Base-by-base conservation (phyloP, 2,888 invertebrate genomes). In the Meiosimyza decipiens region DNA sequence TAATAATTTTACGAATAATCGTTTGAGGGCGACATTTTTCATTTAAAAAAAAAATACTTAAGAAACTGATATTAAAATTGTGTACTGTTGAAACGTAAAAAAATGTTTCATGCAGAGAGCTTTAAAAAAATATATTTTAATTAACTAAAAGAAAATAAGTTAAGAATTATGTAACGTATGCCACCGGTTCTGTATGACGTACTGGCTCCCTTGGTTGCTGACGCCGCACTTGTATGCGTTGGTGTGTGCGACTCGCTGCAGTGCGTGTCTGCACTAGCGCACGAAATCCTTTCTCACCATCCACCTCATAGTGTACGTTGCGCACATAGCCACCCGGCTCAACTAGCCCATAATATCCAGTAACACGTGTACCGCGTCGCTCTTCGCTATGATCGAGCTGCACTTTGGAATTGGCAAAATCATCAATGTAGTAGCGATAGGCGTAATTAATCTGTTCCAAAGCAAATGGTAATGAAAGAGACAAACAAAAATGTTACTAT, bases 251-350 rank as follows among this genome's bases (percentile, higher is more conserved):
- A 74, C 84, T 84, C 73, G 82, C 80, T 71, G 82, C 82, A 64
- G 83, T 83, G 49, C 82, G 79, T 22, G 82, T 86, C 77, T 79
- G 80, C 18, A 86, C 82, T 12, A 82, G 81, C 70, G 82, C 83
- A 66, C 79, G 79, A 72, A 83, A 84, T 11, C 83, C 83, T 67
- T 77, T 82, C 57, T 82, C 76, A 0, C 82, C 82, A 66, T 81
- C 78, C 12, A 84, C 84, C 76, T 84, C 82, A 74, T 84, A 85
- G 75, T 83, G 82, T 1, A 86, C 83, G 76, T 82, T 82, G 51
- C 84, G 80, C 47, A 85, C 80, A 73, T 80, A 80, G n/a, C 86
- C 86, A 59, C 79, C 82, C 11, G 83, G 83, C 74, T 86, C 84
- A 22, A 85, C 76, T 50, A 85, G 78, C 57, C 82, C 83, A 79